Percentiles rank a stretch among this genome's conserved stretches.
Evolutionary conservation across 1,140 invertebrate species (phyloP).

Genomic region (Mactra quadrangularis): DNA sequence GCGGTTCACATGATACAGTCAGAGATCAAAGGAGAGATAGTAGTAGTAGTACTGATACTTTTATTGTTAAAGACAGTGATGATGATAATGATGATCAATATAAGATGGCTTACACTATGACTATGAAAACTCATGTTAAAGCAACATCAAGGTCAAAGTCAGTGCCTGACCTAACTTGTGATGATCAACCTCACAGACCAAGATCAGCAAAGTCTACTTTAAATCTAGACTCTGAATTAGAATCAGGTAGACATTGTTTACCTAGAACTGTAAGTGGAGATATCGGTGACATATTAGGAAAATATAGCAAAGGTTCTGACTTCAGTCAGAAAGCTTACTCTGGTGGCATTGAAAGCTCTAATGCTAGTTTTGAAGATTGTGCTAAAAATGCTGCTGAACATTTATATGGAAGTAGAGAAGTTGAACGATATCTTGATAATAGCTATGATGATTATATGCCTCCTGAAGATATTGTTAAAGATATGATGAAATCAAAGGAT

Average conservation of each 20-base stretch:
- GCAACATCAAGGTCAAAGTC: conserved; percentile 65
- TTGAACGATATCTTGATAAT: no score
- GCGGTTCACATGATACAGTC: not conserved
- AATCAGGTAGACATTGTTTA: conserved; percentile 22
- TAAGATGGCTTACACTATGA: not conserved
- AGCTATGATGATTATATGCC: conserved; percentile 70
- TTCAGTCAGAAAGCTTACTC: conserved; percentile 14
- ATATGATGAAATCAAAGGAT: conserved; percentile 64
- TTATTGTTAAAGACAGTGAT: conserved; percentile 78
- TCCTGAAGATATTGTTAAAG: conserved; percentile 70
- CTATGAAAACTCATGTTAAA: not conserved
- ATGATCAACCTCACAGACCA: conserved; percentile 59
- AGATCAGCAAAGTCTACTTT: conserved; percentile 71
- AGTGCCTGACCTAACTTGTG: conserved; percentile 68
- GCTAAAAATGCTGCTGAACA: not conserved
- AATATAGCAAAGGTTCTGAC: conserved; percentile 60
- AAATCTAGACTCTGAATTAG: conserved; percentile 35
- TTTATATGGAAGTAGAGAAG: no score
- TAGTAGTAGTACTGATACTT: conserved; percentile 77
- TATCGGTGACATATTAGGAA: conserved; percentile 66
- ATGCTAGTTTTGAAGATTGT: conserved; percentile 4
- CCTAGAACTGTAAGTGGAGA: conserved; percentile 68
- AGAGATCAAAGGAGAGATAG: conserved; percentile 31
- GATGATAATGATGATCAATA: conserved; percentile 59
- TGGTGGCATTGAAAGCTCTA: not conserved